Evolutionary conservation across 2,797 vertebrate genomes (phyloP).

Genomic region (Rhynchotus rufescens): DNA sequence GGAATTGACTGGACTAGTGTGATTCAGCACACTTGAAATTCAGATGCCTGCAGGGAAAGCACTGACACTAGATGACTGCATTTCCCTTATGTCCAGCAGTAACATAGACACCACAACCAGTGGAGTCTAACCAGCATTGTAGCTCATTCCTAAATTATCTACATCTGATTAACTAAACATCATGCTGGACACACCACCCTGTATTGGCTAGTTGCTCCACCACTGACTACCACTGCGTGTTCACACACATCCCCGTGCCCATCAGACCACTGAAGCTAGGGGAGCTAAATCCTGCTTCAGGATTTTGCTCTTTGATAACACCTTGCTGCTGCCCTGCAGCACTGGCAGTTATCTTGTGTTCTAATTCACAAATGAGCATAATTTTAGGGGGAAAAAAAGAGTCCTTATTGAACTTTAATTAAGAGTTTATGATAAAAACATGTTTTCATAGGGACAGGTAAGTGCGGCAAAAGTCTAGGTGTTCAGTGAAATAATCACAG

Average conservation of each 20-base stretch:
- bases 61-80: neutral
- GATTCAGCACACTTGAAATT: neutral
- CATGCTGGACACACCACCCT: neutral
- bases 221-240: neutral
- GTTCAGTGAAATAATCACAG: neutral
- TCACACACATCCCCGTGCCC: neutral
- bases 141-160: neutral
- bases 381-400: neutral
- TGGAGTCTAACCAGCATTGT: neutral
- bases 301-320: neutral
- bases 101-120: neutral
- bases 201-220: neutral
- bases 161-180: neutral
- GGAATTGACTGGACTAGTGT: rapidly evolving
- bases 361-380: neutral
- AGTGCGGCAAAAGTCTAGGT: neutral
- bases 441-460: neutral
- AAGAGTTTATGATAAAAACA: neutral
- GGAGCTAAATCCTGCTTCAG: neutral
- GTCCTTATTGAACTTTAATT: neutral
- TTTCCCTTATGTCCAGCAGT: neutral
- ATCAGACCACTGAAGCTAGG: neutral
- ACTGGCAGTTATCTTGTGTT: neutral
- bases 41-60: neutral
- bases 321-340: neutral